phyloP scores from a whole-genome alignment of 1,140 invertebrate species.

The Sycophila sp. region DNA sequence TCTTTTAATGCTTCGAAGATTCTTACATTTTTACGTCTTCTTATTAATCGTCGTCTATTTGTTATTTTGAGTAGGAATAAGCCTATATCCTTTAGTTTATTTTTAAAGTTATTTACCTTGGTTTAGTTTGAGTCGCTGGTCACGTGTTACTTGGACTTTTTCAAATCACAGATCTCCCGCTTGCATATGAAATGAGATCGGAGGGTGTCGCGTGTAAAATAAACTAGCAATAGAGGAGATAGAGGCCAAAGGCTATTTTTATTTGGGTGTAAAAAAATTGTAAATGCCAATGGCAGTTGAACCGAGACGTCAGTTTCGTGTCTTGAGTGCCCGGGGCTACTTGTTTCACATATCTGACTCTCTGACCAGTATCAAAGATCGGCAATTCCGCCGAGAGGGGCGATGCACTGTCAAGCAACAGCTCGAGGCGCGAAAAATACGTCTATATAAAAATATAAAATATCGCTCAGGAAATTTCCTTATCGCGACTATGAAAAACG shows the following conservation, averaged over 20 bases:
- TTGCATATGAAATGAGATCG: too few species aligned
- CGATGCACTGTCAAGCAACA: constrained; percentile 45
- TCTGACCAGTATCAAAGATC: constrained; percentile 39
- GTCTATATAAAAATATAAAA: constrained; percentile 59
- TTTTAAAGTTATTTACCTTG: too few species aligned
- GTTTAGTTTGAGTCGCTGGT: too few species aligned
- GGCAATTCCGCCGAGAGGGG: constrained; percentile 13
- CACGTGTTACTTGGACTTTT: too few species aligned
- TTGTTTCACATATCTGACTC: constrained; percentile 54
- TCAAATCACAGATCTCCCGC: too few species aligned
- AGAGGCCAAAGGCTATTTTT: too few species aligned
- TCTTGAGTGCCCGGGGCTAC: constrained; percentile 49
- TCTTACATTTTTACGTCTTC: background rate
- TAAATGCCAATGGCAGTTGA: background rate
- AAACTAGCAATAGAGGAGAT: too few species aligned
- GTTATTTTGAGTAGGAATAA: background rate
- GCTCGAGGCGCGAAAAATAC: constrained; percentile 54
- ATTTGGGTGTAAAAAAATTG: too few species aligned
- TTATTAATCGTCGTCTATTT: background rate
- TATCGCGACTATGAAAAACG: constrained; percentile 45
- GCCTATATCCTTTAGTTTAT: background rate
- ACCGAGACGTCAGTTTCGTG: background rate
- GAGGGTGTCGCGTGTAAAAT: too few species aligned
- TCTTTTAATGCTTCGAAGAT: background rate
- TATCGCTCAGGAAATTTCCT: constrained; percentile 49